These are phyloP conservation scores for Coreius guichenoti DNA, from an alignment of 2,797 vertebrate species.

Conservation along the genomic window DNA sequence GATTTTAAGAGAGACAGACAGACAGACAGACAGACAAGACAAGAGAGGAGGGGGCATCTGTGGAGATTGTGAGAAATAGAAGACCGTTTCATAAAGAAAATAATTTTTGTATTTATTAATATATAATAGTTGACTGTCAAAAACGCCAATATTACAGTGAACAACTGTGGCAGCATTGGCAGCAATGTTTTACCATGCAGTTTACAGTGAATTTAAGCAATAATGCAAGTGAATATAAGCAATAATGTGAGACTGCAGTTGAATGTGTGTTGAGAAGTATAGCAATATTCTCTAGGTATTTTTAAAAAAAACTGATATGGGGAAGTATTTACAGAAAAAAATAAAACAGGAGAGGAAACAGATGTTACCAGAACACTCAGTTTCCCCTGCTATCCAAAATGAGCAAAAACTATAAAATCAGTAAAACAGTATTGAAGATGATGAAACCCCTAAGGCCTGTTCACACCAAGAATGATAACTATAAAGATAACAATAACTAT, in stretches of 20 bases:
- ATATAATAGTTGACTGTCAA: neutral
- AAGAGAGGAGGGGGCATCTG: slow-evolving; percentile 45
- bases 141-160: neutral
- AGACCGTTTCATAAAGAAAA: neutral
- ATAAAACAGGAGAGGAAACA: slow-evolving; percentile 5
- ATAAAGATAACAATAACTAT: too few relatives aligned
- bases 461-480: neutral
- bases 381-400: slow-evolving; percentile 3
- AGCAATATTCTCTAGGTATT: neutral
- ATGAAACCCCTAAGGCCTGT: neutral
- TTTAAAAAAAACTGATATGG: neutral
- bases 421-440: neutral
- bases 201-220: neutral
- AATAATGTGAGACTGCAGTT: neutral
- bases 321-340: neutral
- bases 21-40: slow-evolving; percentile 34
- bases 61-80: neutral
- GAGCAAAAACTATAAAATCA: neutral
- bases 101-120: neutral
- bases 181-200: neutral
- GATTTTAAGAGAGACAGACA: slow-evolving; percentile 63
- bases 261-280: neutral
- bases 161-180: neutral
- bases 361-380: neutral
- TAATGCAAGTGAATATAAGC: neutral